Evolutionary conservation across 2,113 vertebrate genomes (phyloP), one percentile per base, ranked within the genome.

Genomic region (Gymnarchus niloticus): DNA sequence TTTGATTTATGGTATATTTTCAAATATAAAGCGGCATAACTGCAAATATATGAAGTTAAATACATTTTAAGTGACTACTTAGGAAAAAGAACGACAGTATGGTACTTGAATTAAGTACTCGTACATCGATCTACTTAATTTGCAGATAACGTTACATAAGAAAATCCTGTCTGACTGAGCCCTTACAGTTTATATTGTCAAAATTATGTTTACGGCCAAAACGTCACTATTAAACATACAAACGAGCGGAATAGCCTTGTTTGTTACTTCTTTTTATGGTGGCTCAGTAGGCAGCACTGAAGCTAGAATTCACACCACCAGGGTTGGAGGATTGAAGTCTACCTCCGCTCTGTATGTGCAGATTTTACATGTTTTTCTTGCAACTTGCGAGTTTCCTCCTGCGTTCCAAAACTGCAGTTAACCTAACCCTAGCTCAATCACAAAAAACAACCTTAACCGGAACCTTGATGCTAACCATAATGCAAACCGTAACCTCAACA

Each of bases 131-230:
- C 28, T 41, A 73, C 65, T 73, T 41, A 73, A 73, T 73, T 33
- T 73, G 65, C 33, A 73, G 65, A 73, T 28, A 73, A 73, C 19
- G 65, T 73, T 73, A 73, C 65, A 41, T 73, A 73, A 73, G 65
- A 37, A 73, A 73, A 73, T 41, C 65, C 65, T 73, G n/a, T n/a
- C n/a, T n/a, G 28, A 41, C 33, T 41, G 65, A 73, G 65, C 65
- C 33, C 65, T 28, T 73, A 73, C 65, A 73, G 65, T 14, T 73
- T 73, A 41, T 73, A 73, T 73, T 73, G 65, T 33, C 65, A 37
- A 41, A 12, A 33, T 33, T 73, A 37, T 69, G 65, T 73, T 33
- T 73, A 73, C 65, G 19, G 65, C 17, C 65, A 17, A 41, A 73
- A 10, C 14, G 14, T 28, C 25, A 28, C 25, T 33, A 65, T 65